A percentile compares a stretch with the other conserved stretches of the same genome.
phyloP scores from a whole-genome alignment of 2,888 invertebrate species.

The Gasteruption jaculator region DNA sequence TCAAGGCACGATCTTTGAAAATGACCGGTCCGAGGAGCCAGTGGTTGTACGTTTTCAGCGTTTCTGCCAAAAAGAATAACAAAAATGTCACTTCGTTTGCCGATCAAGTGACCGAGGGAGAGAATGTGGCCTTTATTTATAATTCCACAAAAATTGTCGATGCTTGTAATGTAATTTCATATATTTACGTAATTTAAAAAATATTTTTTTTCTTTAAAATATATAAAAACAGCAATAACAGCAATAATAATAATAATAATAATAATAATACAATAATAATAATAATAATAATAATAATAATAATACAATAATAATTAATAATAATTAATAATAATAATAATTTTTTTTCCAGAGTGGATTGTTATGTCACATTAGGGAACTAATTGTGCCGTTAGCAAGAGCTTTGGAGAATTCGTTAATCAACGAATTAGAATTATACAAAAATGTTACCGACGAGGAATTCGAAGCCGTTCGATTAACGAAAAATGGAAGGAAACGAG shows the following conservation, averaged over 20 bases:
- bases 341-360: slow-evolving; percentile 58
- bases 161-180: slow-evolving; percentile 31
- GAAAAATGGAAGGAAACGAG: slow-evolving; percentile 63
- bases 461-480: slow-evolving; percentile 76
- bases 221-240: too few relatives aligned
- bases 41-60: slow-evolving; percentile 76
- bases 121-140: slow-evolving; percentile 74
- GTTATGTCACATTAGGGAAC: slow-evolving; percentile 66
- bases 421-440: slow-evolving; percentile 68
- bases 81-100: slow-evolving; percentile 58
- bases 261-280: too few relatives aligned
- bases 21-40: slow-evolving; percentile 71
- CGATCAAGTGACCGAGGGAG: slow-evolving; percentile 67
- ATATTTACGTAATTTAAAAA: background rate
- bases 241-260: too few relatives aligned
- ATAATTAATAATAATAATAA: slow-evolving; percentile 1
- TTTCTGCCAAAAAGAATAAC: slow-evolving; percentile 52
- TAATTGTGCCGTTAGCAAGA: slow-evolving; percentile 64
- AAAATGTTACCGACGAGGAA: slow-evolving; percentile 78
- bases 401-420: slow-evolving; percentile 65
- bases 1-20: slow-evolving; percentile 59
- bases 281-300: too few relatives aligned
- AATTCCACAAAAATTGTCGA: slow-evolving; percentile 58
- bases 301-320: slow-evolving; percentile 3
- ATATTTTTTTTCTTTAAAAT: too few relatives aligned